A percentile compares a stretch with the other conserved stretches of the same genome.
phyloP scores from a whole-genome alignment of 2,797 vertebrate species.

The Threskiornis aethiopicus region DNA sequence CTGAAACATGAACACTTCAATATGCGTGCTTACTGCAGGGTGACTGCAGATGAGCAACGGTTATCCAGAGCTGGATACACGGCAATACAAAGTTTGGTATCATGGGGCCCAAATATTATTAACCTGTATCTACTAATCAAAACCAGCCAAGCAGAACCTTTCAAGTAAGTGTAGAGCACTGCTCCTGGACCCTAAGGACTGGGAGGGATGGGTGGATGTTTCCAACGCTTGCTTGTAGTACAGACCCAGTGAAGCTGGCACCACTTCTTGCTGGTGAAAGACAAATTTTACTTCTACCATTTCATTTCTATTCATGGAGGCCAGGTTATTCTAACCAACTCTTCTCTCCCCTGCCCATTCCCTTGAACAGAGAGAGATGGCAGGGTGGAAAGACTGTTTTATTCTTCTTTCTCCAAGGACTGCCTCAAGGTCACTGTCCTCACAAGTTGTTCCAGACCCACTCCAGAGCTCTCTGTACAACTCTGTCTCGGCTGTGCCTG shows the following conservation, averaged over 20 bases:
- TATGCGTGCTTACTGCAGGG: background rate
- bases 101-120: background rate
- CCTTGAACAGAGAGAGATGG: background rate
- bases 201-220: background rate
- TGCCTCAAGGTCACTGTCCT: background rate
- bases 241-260: background rate
- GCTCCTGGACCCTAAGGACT: background rate
- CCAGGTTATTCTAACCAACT: background rate
- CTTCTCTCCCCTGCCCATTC: background rate
- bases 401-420: background rate
- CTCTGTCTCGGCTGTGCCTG: too few species aligned
- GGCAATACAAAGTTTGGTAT: background rate
- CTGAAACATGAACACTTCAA: background rate
- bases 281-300: background rate
- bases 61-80: background rate
- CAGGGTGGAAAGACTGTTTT: background rate
- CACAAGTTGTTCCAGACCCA: fast-evolving
- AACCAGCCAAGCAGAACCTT: background rate
- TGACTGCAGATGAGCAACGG: background rate
- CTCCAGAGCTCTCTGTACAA: too few species aligned
- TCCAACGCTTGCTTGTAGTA: background rate
- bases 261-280: background rate
- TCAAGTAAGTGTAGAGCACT: background rate
- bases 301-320: background rate
- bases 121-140: background rate